Conservation (phyloP, 2,888 invertebrate genomes). For the Dugesia japonica region DNA sequence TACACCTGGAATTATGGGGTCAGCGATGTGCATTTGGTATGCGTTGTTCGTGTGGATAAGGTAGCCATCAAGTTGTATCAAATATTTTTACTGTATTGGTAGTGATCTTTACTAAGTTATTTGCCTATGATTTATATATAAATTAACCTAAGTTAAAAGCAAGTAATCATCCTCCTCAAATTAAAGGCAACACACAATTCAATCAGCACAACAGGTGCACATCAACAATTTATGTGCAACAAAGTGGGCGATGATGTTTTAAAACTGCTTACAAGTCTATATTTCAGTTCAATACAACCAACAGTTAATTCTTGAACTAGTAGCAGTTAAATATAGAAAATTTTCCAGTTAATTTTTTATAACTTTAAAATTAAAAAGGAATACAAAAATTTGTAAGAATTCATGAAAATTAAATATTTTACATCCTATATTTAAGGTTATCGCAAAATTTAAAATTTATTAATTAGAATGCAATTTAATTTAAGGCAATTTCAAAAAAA, state of each 20-base stretch:
- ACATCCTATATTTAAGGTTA: no score
- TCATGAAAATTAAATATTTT: not conserved
- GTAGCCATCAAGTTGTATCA: not conserved
- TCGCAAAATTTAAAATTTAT: no score
- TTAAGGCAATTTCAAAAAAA: no score
- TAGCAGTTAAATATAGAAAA: not conserved
- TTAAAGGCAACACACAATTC: not conserved
- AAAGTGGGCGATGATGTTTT: conserved; percentile 15
- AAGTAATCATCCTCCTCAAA: not conserved
- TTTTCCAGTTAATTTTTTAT: not conserved
- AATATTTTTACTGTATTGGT: not conserved
- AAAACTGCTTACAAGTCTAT: conserved; percentile 14
- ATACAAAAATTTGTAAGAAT: not conserved
- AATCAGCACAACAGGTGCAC: not conserved
- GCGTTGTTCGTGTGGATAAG: not conserved
- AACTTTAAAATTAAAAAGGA: not conserved
- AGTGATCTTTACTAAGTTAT: not conserved
- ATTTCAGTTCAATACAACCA: not conserved
- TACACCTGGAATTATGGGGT: conserved; percentile 14
- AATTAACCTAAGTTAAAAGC: not conserved
- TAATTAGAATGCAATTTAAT: no score
- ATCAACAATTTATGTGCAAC: not conserved
- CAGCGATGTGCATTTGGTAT: conserved; percentile 7
- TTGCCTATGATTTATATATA: not conserved
- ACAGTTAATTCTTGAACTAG: not conserved